Conservation (phyloP, 2,888 invertebrate genomes). For the Apamea epomidion region DNA sequence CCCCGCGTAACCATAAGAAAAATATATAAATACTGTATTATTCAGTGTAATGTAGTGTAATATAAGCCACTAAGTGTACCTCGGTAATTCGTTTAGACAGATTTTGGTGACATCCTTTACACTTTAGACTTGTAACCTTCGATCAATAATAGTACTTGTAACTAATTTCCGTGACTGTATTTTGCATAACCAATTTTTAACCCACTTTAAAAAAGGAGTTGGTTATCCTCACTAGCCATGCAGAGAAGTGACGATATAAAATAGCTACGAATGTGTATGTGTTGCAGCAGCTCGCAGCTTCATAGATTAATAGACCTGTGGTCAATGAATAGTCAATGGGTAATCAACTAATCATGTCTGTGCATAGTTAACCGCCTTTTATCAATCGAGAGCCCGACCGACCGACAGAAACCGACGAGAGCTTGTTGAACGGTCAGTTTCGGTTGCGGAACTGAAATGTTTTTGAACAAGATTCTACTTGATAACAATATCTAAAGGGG, state of each 20-base stretch:
- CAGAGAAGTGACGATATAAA: too few species aligned
- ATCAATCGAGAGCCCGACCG: not conserved
- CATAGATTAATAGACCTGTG: slow-evolving; percentile 3
- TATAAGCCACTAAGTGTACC: not conserved
- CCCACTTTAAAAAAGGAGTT: too few species aligned
- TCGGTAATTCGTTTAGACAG: too few species aligned
- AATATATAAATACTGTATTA: not conserved
- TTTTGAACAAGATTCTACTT: not conserved
- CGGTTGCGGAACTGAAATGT: not conserved
- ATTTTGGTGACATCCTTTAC: not conserved
- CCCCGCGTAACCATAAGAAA: not conserved
- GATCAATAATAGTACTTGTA: too few species aligned
- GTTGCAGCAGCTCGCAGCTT: not conserved
- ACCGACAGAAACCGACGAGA: not conserved
- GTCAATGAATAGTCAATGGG: not conserved
- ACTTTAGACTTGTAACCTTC: not conserved
- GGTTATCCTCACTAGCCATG: not conserved
- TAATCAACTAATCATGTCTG: not conserved
- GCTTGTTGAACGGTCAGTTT: not conserved
- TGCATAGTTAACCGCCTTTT: slow-evolving; percentile 35
- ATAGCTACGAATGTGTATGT: not conserved
- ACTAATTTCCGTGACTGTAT: not conserved
- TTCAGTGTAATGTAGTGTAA: not conserved
- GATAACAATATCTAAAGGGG: not conserved
- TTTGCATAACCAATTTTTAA: not conserved